A percentile compares a stretch with the other conserved stretches of the same genome.
Evolutionary conservation across 2,888 invertebrate species (phyloP).

Genomic region (Phengaris arion): DNA sequence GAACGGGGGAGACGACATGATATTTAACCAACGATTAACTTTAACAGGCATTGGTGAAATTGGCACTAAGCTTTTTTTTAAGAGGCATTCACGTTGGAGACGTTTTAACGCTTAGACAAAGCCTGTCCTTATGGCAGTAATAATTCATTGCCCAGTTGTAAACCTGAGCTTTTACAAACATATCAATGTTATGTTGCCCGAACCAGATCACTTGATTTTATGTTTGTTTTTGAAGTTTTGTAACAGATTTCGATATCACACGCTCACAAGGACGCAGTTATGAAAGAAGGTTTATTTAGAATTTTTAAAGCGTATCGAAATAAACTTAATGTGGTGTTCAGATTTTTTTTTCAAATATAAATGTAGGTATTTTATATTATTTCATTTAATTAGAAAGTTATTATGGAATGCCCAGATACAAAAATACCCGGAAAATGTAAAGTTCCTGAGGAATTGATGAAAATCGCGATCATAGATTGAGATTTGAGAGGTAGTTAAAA

Average conservation of each 20-base stretch:
- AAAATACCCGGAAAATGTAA: background rate
- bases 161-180: background rate
- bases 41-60: too few species aligned
- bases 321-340: background rate
- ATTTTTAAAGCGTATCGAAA: background rate
- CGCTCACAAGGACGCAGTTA: background rate
- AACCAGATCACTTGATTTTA: conserved; percentile 6
- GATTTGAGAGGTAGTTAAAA: background rate
- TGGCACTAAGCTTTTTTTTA: too few species aligned
- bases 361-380: background rate
- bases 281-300: background rate
- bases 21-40: too few species aligned
- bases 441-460: background rate
- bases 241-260: background rate
- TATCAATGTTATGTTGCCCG: background rate
- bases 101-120: too few species aligned
- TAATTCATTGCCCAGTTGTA: background rate
- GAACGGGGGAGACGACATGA: too few species aligned
- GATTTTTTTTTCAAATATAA: background rate
- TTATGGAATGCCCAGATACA: background rate
- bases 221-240: background rate
- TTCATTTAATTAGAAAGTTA: background rate
- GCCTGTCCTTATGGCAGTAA: background rate
- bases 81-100: too few species aligned
- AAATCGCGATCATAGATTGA: background rate